Percentiles rank a stretch among this genome's conserved stretches.
Evolutionary conservation across 2,797 vertebrate species (phyloP).

Genomic region (Nasua narica): DNA sequence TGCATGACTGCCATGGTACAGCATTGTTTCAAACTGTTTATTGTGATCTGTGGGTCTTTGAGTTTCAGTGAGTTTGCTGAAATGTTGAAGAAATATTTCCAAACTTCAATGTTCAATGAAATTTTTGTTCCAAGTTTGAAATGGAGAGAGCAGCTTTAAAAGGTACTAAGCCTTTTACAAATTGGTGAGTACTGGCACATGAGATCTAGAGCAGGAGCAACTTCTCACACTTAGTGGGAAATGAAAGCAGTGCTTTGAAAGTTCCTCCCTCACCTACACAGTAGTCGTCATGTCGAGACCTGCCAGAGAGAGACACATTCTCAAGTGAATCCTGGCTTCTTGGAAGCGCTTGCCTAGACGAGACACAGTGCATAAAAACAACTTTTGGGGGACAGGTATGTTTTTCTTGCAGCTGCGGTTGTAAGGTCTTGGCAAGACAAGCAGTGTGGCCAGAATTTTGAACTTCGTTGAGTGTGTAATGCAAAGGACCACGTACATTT

Average conservation of each 20-base stretch:
- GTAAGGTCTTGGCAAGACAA: constrained; percentile 99
- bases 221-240: constrained; percentile 91
- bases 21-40: constrained; percentile 87
- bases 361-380: constrained; percentile 91
- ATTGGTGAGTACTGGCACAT: constrained; percentile 99
- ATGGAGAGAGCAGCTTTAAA: constrained; percentile 97
- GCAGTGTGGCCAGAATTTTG: constrained; percentile 97
- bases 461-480: constrained; percentile 93
- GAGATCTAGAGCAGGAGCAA: constrained; percentile 86
- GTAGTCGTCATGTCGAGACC: constrained; percentile 99
- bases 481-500: constrained; percentile 92
- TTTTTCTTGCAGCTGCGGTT: constrained; percentile 91
- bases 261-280: constrained; percentile 97
- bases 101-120: constrained; percentile 85
- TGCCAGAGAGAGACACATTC: constrained; percentile 99
- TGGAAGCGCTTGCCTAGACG: constrained; percentile 99
- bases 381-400: constrained; percentile 90
- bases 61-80: constrained; percentile 90
- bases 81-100: constrained; percentile 86
- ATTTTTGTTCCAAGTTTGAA: constrained; percentile 88
- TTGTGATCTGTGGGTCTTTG: constrained; percentile 88
- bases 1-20: constrained; percentile 96
- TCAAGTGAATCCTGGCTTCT: constrained; percentile 99
- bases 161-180: constrained; percentile 92
- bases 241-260: constrained; percentile 90